Base-by-base conservation (phyloP, 53 echinoderm and acorn worm genomes). In the Actinopyga echinites region DNA sequence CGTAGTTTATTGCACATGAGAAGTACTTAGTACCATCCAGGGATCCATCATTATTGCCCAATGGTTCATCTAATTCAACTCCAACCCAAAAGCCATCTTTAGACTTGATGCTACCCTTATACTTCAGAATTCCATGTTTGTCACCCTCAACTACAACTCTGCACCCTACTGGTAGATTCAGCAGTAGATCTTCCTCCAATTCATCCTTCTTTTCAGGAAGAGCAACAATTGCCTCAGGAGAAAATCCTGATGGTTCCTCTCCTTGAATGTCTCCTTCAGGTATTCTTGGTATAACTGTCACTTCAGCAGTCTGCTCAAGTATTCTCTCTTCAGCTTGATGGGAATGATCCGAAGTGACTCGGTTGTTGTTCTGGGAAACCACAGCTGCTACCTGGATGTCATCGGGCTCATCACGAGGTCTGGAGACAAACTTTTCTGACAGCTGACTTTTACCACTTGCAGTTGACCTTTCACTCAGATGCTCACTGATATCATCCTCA, bases 401-500 rank as follows among this genome's bases (percentile, higher is more conserved):
- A 55, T 56, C 77, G 9, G 77, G 13, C n/a, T 34, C 17, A 69
- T 84, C 84, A 7, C 28, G 57, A 7, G 38, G 62, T 64, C 60
- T 83, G 33, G 62, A 78, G 28, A 89, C 85, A 31, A 89, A 59
- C 57, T 83, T 83, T 20, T 65, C 91, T 12, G 86, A 87, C 5
- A 37, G 22, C 54, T 79, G 83, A 60, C 89, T 89, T 13, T 82
- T 82, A 10, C 85, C 89, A 29, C 91, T 87, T 21, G 89, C 87
- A 10, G 91, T 58, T 23, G 89, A 93, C 45, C 66, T 71, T 38
- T 88, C 95, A 19, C 93, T 93, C 54, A 96, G 60, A 56, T 96
- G 92, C 81, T 96, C 97, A 64, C 97, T 96, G 84, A 96, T 94
- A 68, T 96, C 97, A 23, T 96, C 97, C 42, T 96, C 97, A 17